phyloP scores from a whole-genome alignment of 1,140 invertebrate genomes.

The Drosophila setifemur region DNA sequence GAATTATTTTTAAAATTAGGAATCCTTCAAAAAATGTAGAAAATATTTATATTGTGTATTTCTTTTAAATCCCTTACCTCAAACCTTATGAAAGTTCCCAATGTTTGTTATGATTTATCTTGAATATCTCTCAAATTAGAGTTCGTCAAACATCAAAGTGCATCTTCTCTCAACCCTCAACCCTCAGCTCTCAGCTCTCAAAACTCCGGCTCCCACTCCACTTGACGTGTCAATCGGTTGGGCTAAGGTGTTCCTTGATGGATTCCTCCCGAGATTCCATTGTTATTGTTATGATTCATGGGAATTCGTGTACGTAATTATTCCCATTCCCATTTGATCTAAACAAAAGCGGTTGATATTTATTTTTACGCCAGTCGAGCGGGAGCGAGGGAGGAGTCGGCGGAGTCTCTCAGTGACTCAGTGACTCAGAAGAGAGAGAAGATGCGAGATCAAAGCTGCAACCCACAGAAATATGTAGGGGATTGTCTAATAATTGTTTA shows the following conservation, averaged over 20 bases:
- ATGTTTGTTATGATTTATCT: constrained; percentile 23
- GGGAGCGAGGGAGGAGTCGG: no score
- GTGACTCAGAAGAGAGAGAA: no score
- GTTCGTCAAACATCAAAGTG: constrained; percentile 24
- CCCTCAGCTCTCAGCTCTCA: no score
- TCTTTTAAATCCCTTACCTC: no score
- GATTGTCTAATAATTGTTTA: constrained; percentile 80
- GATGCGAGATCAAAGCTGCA: constrained; percentile 41
- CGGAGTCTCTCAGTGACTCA: constrained; percentile 42
- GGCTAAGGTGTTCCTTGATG: constrained; percentile 44
- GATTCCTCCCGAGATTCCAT: constrained; percentile 34
- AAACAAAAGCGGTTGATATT: constrained; percentile 52
- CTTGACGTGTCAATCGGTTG: constrained; percentile 5
- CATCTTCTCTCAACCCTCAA: not conserved
- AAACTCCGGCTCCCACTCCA: not conserved
- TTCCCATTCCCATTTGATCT: constrained; percentile 8
- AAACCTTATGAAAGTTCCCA: no score
- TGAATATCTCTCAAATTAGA: not conserved
- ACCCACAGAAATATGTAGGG: constrained; percentile 4
- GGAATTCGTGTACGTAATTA: constrained; percentile 67
- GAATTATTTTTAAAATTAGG: no score
- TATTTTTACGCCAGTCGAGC: constrained; percentile 46
- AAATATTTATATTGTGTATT: no score
- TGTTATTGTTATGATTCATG: constrained; percentile 79
- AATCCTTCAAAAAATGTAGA: no score